Evolutionary conservation across 2,797 vertebrate genomes (phyloP).

Genomic region (Esox masquinongy): DNA sequence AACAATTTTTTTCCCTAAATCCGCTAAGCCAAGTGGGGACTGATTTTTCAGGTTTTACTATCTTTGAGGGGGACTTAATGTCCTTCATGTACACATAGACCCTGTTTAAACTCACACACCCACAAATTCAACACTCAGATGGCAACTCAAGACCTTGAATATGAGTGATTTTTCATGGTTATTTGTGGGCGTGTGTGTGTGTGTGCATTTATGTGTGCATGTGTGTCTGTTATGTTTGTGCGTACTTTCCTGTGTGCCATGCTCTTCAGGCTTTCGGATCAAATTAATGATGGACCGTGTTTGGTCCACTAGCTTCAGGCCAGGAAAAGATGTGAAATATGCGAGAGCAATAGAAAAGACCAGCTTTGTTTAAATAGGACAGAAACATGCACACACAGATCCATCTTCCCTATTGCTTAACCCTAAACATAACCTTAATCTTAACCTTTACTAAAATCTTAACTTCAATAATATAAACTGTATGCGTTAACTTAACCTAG

Average conservation of each 20-base stretch:
- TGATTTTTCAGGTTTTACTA: no score
- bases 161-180: background rate
- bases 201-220: background rate
- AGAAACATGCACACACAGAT: constrained; percentile 9
- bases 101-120: no score
- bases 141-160: background rate
- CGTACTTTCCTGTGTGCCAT: constrained; percentile 61
- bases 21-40: no score
- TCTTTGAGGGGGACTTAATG: no score
- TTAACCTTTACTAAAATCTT: no score
- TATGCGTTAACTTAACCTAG: no score
- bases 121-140: background rate
- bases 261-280: constrained; percentile 51
- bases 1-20: no score
- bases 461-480: no score
- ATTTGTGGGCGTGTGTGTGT: background rate
- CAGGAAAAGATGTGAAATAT: constrained; percentile 76
- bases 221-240: constrained; percentile 15
- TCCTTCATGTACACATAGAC: no score
- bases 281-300: constrained; percentile 74
- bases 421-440: no score
- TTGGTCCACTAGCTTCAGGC: constrained; percentile 66
- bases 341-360: constrained; percentile 68
- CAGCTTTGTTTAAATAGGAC: constrained; percentile 54
- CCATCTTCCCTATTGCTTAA: background rate